A percentile compares a stretch with the other conserved stretches of the same genome.
phyloP scores from a whole-genome alignment of 1,140 invertebrate genomes.

The Drosophila neocordata region DNA sequence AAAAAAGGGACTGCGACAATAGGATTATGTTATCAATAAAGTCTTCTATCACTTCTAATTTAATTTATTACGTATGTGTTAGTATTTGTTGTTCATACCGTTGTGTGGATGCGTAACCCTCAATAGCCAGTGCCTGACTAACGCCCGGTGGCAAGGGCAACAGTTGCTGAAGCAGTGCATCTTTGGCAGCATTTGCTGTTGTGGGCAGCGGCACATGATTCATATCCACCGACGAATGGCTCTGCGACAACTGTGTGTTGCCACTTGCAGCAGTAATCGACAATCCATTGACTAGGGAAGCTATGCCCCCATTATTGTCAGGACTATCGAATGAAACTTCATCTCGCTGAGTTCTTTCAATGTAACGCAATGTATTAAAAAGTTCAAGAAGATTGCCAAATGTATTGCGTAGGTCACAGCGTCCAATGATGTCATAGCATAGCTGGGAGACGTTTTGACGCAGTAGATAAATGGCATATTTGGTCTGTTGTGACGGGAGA shows the following conservation, averaged over 20 bases:
- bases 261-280: constrained; percentile 26
- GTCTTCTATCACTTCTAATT: neutral
- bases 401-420: constrained; percentile 88
- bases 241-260: constrained; percentile 60
- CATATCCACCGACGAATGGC: constrained; percentile 76
- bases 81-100: constrained; percentile 38
- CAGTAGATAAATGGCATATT: constrained; percentile 93
- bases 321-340: constrained; percentile 13
- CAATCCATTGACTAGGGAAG: constrained; percentile 46
- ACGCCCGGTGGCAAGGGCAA: constrained; percentile 54
- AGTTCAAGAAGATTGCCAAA: constrained; percentile 88
- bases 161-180: constrained; percentile 61
- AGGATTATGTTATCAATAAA: no score
- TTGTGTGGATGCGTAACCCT: constrained; percentile 67
- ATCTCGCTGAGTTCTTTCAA: constrained; percentile 57
- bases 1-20: no score
- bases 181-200: constrained; percentile 55
- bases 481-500: constrained; percentile 87
- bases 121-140: constrained; percentile 65
- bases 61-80: constrained; percentile 2
- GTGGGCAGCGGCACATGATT: constrained; percentile 70
- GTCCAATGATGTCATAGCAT: constrained; percentile 89
- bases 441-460: constrained; percentile 95
- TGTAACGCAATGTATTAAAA: constrained; percentile 64
- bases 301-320: constrained; percentile 29